Evolutionary conservation across 1,140 invertebrate species (phyloP), one percentile per base, ranked within the genome.

Genomic region (Geopemphigus sp.): DNA sequence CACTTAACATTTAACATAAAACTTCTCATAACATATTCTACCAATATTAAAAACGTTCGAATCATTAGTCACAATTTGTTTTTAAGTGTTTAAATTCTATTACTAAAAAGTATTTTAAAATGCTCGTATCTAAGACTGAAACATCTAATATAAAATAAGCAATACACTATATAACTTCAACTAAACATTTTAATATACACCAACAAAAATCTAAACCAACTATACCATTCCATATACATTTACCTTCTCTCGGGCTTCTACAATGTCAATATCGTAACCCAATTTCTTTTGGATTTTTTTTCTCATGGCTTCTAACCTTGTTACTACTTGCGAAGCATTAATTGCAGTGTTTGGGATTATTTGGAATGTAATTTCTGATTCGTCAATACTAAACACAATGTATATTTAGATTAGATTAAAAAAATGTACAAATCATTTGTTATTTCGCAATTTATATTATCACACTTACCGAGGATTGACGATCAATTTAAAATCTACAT

Each of bases 181-280:
- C 8, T 39, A 39, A 39, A 39, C 3, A 39, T 3, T 39, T 39
- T 39, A 8, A 39, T 39, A 8, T 39, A 8, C 32, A 39, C 32
- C 32, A n/a, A 39, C 32, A 39, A 39, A 39, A 39, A 39, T 39
- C 3, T 39, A 39, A 8, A 8, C 32, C 32, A 39, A 39, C 32
- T 39, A 39, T 8, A 39, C 32, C 32, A 1, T 1, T 39, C 26
- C 10, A 15, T 61, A 11, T 24, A 66, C 32, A 81, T 83, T 88
- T 87, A 94, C 93, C 87, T 91, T 90, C 84, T 95, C 90, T 39
- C 93, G 92, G 73, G 95, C 90, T n/a, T 93, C 93, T n/a, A 95
- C 89, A 82, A 70, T 80, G 2, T 63, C 56, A 24, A 82, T 82
- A 17, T 24, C 89, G 89, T 17, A 89, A 86, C 78, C 87, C 84